Evolutionary conservation across 2,797 vertebrate genomes (phyloP).

Genomic region (Yasuhikotakia modesta): DNA sequence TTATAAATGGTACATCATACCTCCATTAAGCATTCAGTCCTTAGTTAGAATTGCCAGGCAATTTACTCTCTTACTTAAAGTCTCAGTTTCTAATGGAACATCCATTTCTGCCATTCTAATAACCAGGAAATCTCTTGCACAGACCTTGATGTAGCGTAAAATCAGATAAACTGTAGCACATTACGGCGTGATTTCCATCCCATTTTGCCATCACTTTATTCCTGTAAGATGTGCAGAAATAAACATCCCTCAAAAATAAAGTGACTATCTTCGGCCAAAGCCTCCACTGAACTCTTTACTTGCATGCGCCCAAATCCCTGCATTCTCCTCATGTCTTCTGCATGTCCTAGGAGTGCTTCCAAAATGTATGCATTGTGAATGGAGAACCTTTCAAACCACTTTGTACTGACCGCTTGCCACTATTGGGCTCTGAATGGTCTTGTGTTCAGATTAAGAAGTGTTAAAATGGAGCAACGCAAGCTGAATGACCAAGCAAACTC

Average conservation of each 20-base stretch:
- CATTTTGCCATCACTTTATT: neutral
- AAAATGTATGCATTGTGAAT: constrained; percentile 73
- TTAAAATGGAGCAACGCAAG: constrained; percentile 99
- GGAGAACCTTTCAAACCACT: constrained; percentile 54
- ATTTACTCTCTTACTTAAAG: neutral
- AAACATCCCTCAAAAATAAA: constrained; percentile 23
- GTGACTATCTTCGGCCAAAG: constrained; percentile 51
- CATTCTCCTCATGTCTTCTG: constrained; percentile 89
- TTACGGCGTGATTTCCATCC: neutral
- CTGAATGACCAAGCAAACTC: constrained; percentile 99
- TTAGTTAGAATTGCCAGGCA: neutral
- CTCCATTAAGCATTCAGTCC: neutral
- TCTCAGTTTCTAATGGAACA: constrained; percentile 3
- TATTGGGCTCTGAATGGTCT: constrained; percentile 83
- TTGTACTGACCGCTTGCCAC: constrained; percentile 66
- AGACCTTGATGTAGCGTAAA: neutral
- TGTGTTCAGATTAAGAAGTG: constrained; percentile 98
- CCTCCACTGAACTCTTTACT: constrained; percentile 51
- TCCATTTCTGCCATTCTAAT: neutral
- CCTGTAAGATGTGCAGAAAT: neutral
- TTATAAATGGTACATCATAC: neutral
- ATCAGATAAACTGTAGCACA: neutral
- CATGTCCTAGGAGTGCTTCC: constrained; percentile 81
- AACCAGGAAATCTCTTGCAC: neutral
- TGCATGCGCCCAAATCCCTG: constrained; percentile 71